Conservation (phyloP, 2,797 vertebrate genomes). For the Bovichtus diacanthus region DNA sequence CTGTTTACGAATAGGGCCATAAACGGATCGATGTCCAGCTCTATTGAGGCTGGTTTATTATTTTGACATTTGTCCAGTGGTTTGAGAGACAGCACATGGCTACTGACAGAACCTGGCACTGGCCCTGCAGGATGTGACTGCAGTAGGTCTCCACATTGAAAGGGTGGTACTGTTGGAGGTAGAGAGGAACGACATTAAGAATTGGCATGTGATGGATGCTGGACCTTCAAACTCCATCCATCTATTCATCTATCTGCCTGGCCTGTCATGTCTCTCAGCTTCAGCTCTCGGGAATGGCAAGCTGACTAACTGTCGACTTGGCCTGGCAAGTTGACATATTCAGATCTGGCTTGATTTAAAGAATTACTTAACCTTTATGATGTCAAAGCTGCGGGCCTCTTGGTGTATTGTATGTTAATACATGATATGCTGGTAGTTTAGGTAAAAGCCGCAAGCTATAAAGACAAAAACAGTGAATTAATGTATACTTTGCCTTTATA, state of each 20-base stretch:
- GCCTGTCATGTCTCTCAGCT: constrained; percentile 69
- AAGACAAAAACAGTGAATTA: constrained; percentile 46
- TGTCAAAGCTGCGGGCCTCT: constrained; percentile 74
- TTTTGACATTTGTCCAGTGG: constrained; percentile 50
- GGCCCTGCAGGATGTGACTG: constrained; percentile 52
- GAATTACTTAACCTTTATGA: constrained; percentile 88
- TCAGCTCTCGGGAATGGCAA: constrained; percentile 68
- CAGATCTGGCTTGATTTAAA: constrained; percentile 82
- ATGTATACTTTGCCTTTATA: constrained; percentile 61
- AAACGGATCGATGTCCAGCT: constrained; percentile 31
- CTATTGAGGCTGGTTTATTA: constrained; percentile 22
- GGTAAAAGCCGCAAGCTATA: constrained; percentile 60
- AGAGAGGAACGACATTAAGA: constrained; percentile 40
- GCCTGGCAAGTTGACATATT: constrained; percentile 78
- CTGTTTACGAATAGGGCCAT: neutral
- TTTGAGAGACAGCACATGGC: constrained; percentile 71
- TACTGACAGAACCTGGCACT: constrained; percentile 55
- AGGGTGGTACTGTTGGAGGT: constrained; percentile 38
- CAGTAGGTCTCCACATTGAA: constrained; percentile 16
- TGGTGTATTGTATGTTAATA: constrained; percentile 67
- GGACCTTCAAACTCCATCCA: constrained; percentile 75
- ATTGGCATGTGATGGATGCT: constrained; percentile 74
- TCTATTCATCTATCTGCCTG: constrained; percentile 66
- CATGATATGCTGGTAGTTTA: constrained; percentile 63
- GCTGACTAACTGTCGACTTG: constrained; percentile 62